Conservation (phyloP, 2,888 invertebrate species). For the Carpatolechia fugitivella region DNA sequence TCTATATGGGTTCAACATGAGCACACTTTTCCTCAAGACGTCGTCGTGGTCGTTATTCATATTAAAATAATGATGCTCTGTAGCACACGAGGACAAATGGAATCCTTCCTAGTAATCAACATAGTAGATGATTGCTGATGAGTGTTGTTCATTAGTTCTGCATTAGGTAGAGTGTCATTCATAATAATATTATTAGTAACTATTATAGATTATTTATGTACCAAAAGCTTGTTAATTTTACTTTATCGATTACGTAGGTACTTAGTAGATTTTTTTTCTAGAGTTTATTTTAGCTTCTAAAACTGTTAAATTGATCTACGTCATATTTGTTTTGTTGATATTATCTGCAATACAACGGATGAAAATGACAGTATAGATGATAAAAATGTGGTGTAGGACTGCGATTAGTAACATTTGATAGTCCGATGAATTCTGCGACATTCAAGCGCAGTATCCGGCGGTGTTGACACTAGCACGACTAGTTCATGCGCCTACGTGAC, state of each 20-base stretch:
- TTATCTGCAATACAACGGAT: too few species aligned
- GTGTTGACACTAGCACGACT: conserved; percentile 47
- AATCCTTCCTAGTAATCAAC: not conserved
- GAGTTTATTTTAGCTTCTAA: too few species aligned
- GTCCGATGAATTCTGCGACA: conserved; percentile 31
- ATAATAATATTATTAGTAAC: not conserved
- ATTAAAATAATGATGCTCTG: not conserved
- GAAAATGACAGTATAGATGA: too few species aligned
- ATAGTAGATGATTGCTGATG: not conserved
- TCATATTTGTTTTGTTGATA: too few species aligned
- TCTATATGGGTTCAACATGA: conserved; percentile 37
- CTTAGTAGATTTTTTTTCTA: not conserved
- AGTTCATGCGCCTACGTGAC: conserved; percentile 49
- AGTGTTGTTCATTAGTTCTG: not conserved
- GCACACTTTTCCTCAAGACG: conserved; percentile 32
- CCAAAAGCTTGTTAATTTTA: not conserved
- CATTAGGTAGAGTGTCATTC: not conserved
- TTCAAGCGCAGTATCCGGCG: conserved; percentile 40
- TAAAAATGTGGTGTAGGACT: not conserved
- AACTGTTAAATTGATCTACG: too few species aligned
- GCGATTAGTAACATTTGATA: not conserved
- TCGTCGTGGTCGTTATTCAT: not conserved
- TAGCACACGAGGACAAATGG: not conserved
- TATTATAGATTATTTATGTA: not conserved
- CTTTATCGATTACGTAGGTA: not conserved